Conservation (phyloP, 1,140 invertebrate species). For the Paracyclopina nana region DNA sequence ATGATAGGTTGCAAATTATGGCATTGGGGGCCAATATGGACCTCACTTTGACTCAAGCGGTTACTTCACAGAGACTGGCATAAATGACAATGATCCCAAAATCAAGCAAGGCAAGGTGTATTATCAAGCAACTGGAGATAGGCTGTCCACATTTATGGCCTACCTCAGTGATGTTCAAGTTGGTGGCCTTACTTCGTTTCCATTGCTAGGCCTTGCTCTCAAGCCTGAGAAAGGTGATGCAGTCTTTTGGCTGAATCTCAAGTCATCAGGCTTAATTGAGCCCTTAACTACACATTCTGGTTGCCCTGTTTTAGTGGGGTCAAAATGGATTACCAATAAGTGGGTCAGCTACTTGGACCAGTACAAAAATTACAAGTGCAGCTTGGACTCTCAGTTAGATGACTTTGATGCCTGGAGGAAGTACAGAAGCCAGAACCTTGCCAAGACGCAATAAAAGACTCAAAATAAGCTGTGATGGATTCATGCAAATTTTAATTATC, state of each 20-base stretch:
- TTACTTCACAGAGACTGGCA: constrained; percentile 25
- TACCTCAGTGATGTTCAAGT: constrained; percentile 29
- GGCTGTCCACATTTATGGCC: constrained; percentile 35
- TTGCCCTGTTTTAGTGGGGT: constrained; percentile 17
- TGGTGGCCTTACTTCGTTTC: constrained; percentile 10
- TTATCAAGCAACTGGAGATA: constrained; percentile 27
- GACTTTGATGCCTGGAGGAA: neutral
- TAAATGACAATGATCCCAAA: constrained; percentile 18
- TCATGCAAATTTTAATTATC: too few relatives aligned
- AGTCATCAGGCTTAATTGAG: neutral
- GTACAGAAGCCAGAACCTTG: too few relatives aligned
- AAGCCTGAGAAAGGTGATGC: neutral
- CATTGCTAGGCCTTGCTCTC: neutral
- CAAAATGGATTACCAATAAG: constrained; percentile 24
- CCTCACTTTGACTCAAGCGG: constrained; percentile 38
- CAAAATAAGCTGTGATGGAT: too few relatives aligned
- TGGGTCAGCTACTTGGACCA: constrained; percentile 25
- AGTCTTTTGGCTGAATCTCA: constrained; percentile 13
- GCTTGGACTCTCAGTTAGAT: constrained; percentile 1
- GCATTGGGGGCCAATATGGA: constrained; percentile 42
- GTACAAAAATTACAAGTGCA: constrained; percentile 7
- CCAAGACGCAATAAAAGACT: too few relatives aligned
- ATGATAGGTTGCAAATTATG: constrained; percentile 36
- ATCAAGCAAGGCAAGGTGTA: neutral
- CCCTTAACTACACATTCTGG: neutral